Percentiles rank a stretch among this genome's conserved stretches.
Conservation (phyloP, 2,797 vertebrate species). For the Distichodus sexfasciatus region DNA sequence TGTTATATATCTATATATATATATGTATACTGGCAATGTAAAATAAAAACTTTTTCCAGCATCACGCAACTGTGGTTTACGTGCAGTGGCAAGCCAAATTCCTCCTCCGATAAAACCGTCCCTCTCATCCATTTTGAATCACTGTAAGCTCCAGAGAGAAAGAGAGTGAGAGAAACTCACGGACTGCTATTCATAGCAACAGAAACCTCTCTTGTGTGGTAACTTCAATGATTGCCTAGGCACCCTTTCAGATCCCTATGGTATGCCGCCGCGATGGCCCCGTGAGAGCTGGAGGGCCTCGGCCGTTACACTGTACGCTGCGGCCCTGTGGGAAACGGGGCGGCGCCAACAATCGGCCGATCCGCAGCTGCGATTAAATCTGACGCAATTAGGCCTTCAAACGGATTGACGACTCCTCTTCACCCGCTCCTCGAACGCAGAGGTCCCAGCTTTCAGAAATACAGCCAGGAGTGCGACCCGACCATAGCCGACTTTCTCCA, state of each 20-base stretch:
- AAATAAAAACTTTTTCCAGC: too few relatives aligned
- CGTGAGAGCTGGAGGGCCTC: slow-evolving; percentile 39
- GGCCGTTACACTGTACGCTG: slow-evolving; percentile 41
- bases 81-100: slow-evolving; percentile 52
- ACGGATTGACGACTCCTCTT: not conserved
- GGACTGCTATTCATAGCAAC: slow-evolving; percentile 67
- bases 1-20: too few relatives aligned
- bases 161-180: slow-evolving; percentile 50
- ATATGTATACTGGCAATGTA: too few relatives aligned
- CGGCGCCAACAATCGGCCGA: slow-evolving; percentile 1
- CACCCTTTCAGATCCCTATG: slow-evolving; percentile 64
- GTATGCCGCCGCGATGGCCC: slow-evolving; percentile 70
- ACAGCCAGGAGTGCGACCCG: not conserved
- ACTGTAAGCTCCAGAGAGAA: slow-evolving; percentile 46
- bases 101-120: slow-evolving; percentile 64
- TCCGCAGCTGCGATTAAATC: slow-evolving; percentile 33
- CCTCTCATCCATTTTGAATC: slow-evolving; percentile 63
- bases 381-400: not conserved
- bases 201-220: slow-evolving; percentile 65
- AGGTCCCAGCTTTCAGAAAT: not conserved
- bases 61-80: too few relatives aligned
- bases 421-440: not conserved
- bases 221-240: slow-evolving; percentile 69
- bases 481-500: not conserved
- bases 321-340: slow-evolving; percentile 44